phyloP scores from a whole-genome alignment of 2,888 invertebrate genomes.

The Amiota communis region DNA sequence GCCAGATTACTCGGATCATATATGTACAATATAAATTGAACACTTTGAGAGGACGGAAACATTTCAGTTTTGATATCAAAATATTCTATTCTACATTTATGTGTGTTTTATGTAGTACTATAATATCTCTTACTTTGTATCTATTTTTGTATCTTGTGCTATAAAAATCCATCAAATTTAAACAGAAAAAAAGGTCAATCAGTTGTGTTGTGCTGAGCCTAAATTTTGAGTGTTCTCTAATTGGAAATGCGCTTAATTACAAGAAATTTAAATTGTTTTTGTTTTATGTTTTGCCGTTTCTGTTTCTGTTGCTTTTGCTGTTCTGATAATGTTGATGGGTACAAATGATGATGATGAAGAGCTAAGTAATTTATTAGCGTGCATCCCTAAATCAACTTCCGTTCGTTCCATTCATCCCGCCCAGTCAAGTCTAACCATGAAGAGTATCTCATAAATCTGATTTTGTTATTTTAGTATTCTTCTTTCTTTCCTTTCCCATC shows the following conservation, averaged over 20 bases:
- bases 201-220: not conserved
- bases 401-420: too few species aligned
- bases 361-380: too few species aligned
- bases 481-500: too few species aligned
- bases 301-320: not conserved
- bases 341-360: too few species aligned
- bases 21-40: too few species aligned
- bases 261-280: not conserved
- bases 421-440: too few species aligned
- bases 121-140: not conserved
- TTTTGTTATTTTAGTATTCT: too few species aligned
- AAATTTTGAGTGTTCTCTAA: not conserved
- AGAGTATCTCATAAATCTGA: too few species aligned
- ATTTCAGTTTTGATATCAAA: not conserved
- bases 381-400: too few species aligned
- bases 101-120: too few species aligned
- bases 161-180: not conserved
- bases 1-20: too few species aligned
- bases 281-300: not conserved
- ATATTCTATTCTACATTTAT: not conserved
- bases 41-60: not conserved
- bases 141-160: not conserved
- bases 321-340: not conserved
- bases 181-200: constrained; percentile 1
- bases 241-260: constrained; percentile 13